Evolutionary conservation across 2,797 vertebrate genomes (phyloP).

Genomic region (Lateolabrax maculatus): DNA sequence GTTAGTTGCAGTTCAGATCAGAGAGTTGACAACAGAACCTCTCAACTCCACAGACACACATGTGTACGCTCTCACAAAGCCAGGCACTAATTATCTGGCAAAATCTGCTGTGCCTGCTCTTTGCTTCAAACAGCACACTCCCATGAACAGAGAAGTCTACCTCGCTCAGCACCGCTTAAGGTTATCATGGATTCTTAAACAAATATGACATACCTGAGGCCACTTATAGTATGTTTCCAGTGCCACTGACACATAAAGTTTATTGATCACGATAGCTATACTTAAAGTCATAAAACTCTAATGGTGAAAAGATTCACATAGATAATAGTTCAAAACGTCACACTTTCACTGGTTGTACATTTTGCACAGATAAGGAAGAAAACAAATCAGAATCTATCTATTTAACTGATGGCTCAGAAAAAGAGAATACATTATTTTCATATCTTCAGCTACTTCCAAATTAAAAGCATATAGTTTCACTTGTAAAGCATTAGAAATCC

Average conservation of each 20-base stretch:
- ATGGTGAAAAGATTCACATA: conserved; percentile 42
- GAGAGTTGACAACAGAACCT: conserved; percentile 82
- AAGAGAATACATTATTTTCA: conserved; percentile 36
- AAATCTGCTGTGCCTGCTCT: conserved; percentile 70
- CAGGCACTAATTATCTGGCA: conserved; percentile 81
- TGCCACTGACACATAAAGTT: conserved; percentile 53
- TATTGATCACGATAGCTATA: conserved; percentile 71
- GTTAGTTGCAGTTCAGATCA: conserved; percentile 86
- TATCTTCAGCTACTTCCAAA: conserved; percentile 22
- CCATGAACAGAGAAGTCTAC: conserved; percentile 61
- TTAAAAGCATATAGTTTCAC: background rate
- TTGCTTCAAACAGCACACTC: conserved; percentile 76
- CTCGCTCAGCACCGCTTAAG: conserved; percentile 51
- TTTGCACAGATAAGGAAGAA: conserved; percentile 42
- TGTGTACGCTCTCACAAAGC: conserved; percentile 65
- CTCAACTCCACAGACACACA: conserved; percentile 73
- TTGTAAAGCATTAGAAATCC: conserved; percentile 13
- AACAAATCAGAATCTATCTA: conserved; percentile 72
- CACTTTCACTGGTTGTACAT: conserved; percentile 38
- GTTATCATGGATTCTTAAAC: conserved; percentile 66
- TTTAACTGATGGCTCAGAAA: conserved; percentile 60
- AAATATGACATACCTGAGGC: conserved; percentile 68
- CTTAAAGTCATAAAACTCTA: conserved; percentile 49
- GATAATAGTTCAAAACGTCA: conserved; percentile 61
- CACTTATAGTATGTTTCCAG: conserved; percentile 51